Conservation (phyloP, 2,797 vertebrate genomes). For the Petrocephalus schoutedeni region DNA sequence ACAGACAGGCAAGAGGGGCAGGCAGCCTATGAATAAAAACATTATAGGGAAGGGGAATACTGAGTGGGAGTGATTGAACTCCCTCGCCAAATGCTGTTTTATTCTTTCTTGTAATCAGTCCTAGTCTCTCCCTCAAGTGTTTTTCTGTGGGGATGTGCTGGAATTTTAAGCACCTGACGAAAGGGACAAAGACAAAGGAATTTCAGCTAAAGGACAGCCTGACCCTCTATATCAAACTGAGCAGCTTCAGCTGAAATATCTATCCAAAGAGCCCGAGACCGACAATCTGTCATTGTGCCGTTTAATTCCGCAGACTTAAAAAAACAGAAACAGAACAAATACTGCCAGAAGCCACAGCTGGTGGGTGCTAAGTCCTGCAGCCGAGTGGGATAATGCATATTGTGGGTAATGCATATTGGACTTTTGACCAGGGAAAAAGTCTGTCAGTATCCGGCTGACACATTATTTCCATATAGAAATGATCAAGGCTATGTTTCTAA, state of each 20-base stretch:
- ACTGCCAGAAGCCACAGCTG: background rate
- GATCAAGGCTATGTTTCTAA: background rate
- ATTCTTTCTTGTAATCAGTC: slow-evolving; percentile 19
- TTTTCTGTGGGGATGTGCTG: slow-evolving; percentile 4
- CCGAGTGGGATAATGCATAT: background rate
- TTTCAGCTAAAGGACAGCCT: slow-evolving; percentile 12
- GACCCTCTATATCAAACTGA: slow-evolving; percentile 4
- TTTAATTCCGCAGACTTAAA: background rate
- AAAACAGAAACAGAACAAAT: background rate
- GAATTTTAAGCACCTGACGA: slow-evolving; percentile 17
- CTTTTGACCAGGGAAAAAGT: background rate
- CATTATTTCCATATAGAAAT: background rate
- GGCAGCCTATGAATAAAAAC: slow-evolving; percentile 14
- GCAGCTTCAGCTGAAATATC: background rate
- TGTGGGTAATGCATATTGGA: background rate
- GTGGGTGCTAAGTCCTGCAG: background rate
- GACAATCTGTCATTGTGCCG: background rate
- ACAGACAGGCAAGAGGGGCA: background rate
- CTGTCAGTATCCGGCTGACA: background rate
- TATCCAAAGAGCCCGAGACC: background rate
- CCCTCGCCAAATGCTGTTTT: background rate
- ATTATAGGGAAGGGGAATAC: slow-evolving; percentile 3
- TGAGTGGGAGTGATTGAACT: slow-evolving; percentile 17
- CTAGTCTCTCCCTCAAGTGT: slow-evolving; percentile 7
- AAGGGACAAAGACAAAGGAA: slow-evolving; percentile 18